Base-by-base conservation (phyloP, 2,113 vertebrate genomes). In the Etia nguti region DNA sequence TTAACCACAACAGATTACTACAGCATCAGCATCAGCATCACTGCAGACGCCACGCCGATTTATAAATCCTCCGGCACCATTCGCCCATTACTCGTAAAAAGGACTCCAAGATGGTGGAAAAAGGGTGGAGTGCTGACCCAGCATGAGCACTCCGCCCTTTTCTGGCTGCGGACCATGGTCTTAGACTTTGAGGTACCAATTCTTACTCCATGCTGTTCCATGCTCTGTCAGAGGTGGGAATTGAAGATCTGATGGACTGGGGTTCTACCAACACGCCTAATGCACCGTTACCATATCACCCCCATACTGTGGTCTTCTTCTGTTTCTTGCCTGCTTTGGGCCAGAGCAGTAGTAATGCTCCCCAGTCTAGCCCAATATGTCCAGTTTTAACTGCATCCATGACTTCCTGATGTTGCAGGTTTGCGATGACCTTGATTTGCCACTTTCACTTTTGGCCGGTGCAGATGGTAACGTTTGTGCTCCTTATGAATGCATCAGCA, bases 381-480 rank as follows among this genome's bases (percentile, higher is more conserved):
- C 34, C 62, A 68, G 62, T 68, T 68, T 38, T 3, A 3, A 38
- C 1, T 10, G 57, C 57, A 16, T 18, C 12, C 15, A 10, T 60
- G 8, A 60, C 13, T 59, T 59, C 16, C 3, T 18, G 26, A 38
- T 38, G 20, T 38, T 68, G 62, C 34, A 65, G 34, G 10, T n/a
- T 65, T 65, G 31, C 55, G 7, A 57, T 29, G 60, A 22, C 10
- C 34, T 38, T 2, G 9, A n/a, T 36, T 65, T 38, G 20, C 34
- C 0, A 18, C 60, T 65, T 22, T n/a, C 18, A 65, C 60, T 38
- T 38, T n/a, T 1, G 4, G 60, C 34, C 2, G 38, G 60, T 38
- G 20, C 10, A n/a, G 34, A 38, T 2, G 6, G 0, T 38, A n/a
- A 65, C 6, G 10, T 65, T 38, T 0, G 18, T 9, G 16, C 3